Conservation (phyloP, 2,888 invertebrate species). For the Miltochrista miniata region DNA sequence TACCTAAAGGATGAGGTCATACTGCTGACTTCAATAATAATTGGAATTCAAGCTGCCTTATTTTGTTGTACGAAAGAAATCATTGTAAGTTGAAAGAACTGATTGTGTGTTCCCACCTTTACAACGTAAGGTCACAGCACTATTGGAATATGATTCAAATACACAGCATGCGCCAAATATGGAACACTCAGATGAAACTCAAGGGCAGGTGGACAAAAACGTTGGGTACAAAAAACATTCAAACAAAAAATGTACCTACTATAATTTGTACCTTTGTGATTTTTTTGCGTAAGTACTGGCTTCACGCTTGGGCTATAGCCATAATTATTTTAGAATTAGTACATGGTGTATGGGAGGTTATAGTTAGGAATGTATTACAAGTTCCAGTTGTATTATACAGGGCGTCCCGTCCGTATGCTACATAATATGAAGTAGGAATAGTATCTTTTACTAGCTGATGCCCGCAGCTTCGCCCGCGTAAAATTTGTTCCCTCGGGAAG, state of each 20-base stretch:
- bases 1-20: no score
- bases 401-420: no score
- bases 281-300: slow-evolving; percentile 27
- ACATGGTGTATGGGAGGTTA: neutral
- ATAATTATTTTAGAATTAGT: slow-evolving; percentile 17
- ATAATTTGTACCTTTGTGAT: slow-evolving; percentile 24
- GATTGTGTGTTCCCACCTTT: neutral
- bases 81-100: neutral
- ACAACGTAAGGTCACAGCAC: slow-evolving; percentile 3
- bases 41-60: no score
- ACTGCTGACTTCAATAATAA: no score
- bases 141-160: slow-evolving; percentile 31
- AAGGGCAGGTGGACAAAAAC: slow-evolving; percentile 33
- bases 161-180: slow-evolving; percentile 24
- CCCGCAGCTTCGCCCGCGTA: no score
- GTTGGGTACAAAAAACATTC: slow-evolving; percentile 18
- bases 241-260: slow-evolving; percentile 21
- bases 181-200: slow-evolving; percentile 26
- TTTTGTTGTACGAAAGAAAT: neutral
- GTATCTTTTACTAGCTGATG: no score
- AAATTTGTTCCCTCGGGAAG: no score
- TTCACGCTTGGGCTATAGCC: slow-evolving; percentile 23
- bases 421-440: no score
- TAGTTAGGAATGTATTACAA: no score
- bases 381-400: no score